Conservation (phyloP, 2,797 vertebrate genomes). For the Enteromius argenteus region DNA sequence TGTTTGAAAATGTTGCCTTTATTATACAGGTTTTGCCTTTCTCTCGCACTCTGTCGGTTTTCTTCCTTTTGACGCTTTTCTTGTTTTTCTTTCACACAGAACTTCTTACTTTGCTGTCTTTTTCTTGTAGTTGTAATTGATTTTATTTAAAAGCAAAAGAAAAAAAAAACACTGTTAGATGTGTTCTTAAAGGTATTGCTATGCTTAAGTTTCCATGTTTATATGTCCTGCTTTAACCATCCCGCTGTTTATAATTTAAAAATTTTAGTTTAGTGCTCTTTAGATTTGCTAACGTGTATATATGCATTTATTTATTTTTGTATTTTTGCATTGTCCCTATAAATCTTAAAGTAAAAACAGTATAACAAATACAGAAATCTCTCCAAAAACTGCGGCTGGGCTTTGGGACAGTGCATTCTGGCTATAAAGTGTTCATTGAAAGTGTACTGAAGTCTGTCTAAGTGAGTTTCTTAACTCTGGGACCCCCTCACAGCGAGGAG, state of each 20-base stretch:
- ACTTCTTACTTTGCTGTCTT: not conserved
- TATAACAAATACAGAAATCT: not conserved
- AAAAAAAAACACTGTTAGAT: not conserved
- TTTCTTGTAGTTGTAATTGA: not conserved
- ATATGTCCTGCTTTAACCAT: not conserved
- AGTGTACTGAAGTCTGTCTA: constrained; percentile 76
- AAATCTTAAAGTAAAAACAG: not conserved
- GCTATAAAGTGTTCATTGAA: constrained; percentile 65
- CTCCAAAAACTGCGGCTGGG: constrained; percentile 57
- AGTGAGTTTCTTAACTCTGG: constrained; percentile 84
- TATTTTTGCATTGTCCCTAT: not conserved
- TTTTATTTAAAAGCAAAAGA: not conserved
- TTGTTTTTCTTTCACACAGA: not conserved
- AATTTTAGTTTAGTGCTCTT: not conserved
- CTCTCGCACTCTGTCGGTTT: not conserved
- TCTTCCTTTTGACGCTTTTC: not conserved
- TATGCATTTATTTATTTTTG: not conserved
- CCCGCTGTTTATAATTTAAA: not conserved
- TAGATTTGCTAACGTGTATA: not conserved
- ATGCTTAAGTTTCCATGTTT: not conserved
- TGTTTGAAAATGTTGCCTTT: constrained; percentile 71
- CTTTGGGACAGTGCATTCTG: constrained; percentile 55
- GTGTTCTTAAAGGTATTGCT: not conserved
- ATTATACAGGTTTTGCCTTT: constrained; percentile 67
- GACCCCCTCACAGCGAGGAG: constrained; percentile 83